Evolutionary conservation across 2,113 vertebrate genomes (phyloP).

Genomic region (Piliocolobus tephrosceles): DNA sequence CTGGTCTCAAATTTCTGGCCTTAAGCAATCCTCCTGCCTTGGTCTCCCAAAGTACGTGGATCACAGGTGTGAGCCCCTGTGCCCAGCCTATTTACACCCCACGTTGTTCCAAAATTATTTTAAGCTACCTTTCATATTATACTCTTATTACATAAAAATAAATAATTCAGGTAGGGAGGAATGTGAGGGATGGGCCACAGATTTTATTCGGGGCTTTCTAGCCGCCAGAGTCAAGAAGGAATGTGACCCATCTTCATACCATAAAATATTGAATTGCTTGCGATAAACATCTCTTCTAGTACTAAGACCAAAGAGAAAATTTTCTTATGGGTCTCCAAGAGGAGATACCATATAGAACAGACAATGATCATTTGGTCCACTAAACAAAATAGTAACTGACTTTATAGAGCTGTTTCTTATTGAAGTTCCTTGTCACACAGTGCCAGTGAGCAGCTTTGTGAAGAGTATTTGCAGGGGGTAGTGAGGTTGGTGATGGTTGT

Average conservation of each 20-base stretch:
- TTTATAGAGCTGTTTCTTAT: neutral
- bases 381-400: neutral
- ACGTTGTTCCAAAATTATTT: slow-evolving; percentile 22
- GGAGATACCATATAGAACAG: neutral
- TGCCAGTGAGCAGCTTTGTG: neutral
- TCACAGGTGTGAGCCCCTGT: neutral
- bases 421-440: neutral
- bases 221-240: neutral
- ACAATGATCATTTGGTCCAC: neutral
- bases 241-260: neutral
- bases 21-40: no score
- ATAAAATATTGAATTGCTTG: neutral
- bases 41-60: neutral
- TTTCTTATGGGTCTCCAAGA: neutral
- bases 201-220: slow-evolving; percentile 30
- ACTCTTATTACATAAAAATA: neutral
- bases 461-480: neutral
- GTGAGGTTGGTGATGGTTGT: neutral
- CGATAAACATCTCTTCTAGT: neutral
- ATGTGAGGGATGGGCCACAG: neutral
- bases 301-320: slow-evolving; percentile 4
- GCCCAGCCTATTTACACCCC: neutral
- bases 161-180: slow-evolving; percentile 42
- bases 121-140: neutral
- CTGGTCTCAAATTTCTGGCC: no score